Evolutionary conservation across 2,888 invertebrate genomes (phyloP), one percentile per base, ranked within the genome.

Genomic region (Drosophila cyrtoloma): DNA sequence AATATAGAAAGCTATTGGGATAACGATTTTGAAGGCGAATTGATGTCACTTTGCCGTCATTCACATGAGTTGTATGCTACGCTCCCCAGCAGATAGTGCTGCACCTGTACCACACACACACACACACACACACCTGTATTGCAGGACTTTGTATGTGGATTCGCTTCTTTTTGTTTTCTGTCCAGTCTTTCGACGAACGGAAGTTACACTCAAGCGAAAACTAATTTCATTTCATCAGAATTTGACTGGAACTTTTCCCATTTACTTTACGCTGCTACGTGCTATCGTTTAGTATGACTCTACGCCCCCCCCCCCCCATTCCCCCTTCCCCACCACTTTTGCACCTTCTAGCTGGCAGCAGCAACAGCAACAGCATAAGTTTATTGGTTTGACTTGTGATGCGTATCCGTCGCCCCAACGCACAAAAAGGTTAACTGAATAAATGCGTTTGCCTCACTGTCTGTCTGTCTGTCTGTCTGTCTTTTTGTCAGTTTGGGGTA

Each of bases 161-260:
- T 52, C 28, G 33, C 52, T 57, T 68, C 51, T 55, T 53, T 53
- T 33, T 22, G 22, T 64, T 58, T 64, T 58, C 44, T 84, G 78
- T 84, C 75, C 60, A 64, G 82, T 71, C 79, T 72, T 68, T 84
- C 77, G 72, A 79, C 74, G 77, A 82, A 79, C 83, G 83, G 83
- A 83, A 84, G 82, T 77, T 82, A 82, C 73, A 82, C 73, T 84
- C 82, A 82, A 82, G 82, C 83, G 82, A 82, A 84, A 84, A 84
- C 83, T 84, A 84, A 84, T 84, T 84, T 84, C 85, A 85, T 84
- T 85, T 84, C 82, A 84, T 85, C 82, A 82, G 74, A 85, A 85
- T 85, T 84, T 82, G 85, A 85, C 82, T 84, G 70, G 80, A 84
- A 85, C 80, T 82, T 85, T 84, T 85, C 73, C 85, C 85, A 83